Conservation (phyloP, 2,888 invertebrate genomes). For the Drosophila limbata region DNA sequence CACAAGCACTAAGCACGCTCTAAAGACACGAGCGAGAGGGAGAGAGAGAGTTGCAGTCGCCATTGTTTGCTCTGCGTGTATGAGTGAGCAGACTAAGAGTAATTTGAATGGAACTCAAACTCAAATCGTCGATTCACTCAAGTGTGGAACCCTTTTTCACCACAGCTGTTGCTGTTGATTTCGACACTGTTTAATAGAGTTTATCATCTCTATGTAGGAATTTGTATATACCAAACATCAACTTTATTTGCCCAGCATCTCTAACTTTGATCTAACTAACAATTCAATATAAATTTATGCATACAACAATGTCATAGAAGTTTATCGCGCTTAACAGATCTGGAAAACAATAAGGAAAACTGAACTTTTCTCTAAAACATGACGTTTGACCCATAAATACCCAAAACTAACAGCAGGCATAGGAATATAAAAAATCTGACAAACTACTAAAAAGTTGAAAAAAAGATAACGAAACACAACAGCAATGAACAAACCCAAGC, state of each 20-base stretch:
- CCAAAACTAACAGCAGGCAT: conserved; percentile 36
- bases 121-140: conserved; percentile 28
- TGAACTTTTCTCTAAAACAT: conserved; percentile 32
- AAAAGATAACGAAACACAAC: conserved; percentile 59
- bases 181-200: conserved; percentile 64
- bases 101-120: conserved; percentile 27
- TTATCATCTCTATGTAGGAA: conserved; percentile 20
- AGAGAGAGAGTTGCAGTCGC: conserved; percentile 53
- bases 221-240: neutral
- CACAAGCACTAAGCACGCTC: conserved; percentile 5
- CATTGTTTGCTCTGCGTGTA: conserved; percentile 59
- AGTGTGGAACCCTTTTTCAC: conserved; percentile 44
- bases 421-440: conserved; percentile 49
- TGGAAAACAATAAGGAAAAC: conserved; percentile 24
- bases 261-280: conserved; percentile 48
- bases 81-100: conserved; percentile 42
- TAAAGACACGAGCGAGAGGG: conserved; percentile 21
- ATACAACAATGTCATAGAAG: conserved; percentile 46
- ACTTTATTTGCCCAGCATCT: conserved; percentile 57
- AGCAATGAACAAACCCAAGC: conserved; percentile 42
- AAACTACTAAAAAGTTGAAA: conserved; percentile 67
- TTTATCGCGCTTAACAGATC: conserved; percentile 70
- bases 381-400: conserved; percentile 47
- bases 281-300: conserved; percentile 60
- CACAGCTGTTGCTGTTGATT: conserved; percentile 65